Evolutionary conservation across 1,140 invertebrate species (phyloP), one percentile per base, ranked within the genome.

Genomic region (Sitophilus oryzae): DNA sequence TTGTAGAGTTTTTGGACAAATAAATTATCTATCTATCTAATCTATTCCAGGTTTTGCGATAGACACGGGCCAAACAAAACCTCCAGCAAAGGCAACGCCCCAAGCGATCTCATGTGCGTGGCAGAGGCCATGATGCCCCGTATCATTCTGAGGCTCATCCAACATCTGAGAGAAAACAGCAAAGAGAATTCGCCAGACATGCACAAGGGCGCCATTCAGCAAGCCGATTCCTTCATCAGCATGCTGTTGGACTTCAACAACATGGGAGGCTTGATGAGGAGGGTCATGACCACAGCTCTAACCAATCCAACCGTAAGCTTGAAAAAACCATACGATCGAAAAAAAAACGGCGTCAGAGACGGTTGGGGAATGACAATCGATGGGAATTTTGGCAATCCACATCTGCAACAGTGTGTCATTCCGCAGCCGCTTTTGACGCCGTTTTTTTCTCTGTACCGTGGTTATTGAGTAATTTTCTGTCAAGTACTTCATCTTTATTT

Each of bases 61-160:
- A 83, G 85, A 58, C 94, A 97, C 75, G 90, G 91, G 21, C 85
- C 86, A n/a, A 86, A 88, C 67, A 86, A 88, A 70, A 82, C 82
- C 14, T 74, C 77, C 3, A 82, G 85, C 63, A 88, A 87, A 59
- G 81, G 82, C 42, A 78, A 81, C 0, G 85, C 87, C 21, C 92
- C 93, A 15, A 77, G 81, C 2, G 88, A 94, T 72, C 76, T 97
- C 10, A 82, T 96, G 78, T 89, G 87, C 65, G 87, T 96, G 10
- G 91, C 93, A 2, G 89, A 94, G 67, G 86, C 85, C 16, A 89
- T 96, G 79, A 93, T 97, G 88, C 93, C 95, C 16, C 76, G 90
- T 58, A 82, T 97, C 51, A 85, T 97, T 59, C 79, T 95, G 22
- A 77, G 93, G 41, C 77, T 98, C 25, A 78, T 97, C 54, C 89